phyloP scores from a whole-genome alignment of 2,113 vertebrate genomes.

The Nycticorax nycticorax region DNA sequence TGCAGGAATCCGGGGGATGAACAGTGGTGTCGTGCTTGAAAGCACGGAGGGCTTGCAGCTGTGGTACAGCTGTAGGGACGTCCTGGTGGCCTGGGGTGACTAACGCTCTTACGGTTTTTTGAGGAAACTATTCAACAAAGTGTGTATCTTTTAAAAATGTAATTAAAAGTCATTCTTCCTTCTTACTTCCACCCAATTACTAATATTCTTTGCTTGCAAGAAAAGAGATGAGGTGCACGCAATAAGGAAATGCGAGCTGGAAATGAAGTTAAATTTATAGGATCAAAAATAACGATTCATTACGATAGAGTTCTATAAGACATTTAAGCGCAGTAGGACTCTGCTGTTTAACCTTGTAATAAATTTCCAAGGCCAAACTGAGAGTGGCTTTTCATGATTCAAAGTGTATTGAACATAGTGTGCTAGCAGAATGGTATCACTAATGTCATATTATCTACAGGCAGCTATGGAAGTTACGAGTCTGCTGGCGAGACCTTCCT shows the following conservation, averaged over 20 bases:
- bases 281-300: background rate
- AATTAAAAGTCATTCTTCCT: background rate
- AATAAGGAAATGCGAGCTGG: background rate
- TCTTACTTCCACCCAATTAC: background rate
- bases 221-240: fast-evolving
- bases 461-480: background rate
- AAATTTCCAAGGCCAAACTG: background rate
- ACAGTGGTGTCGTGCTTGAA: too few relatives aligned
- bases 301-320: background rate
- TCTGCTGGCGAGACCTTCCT: background rate
- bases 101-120: background rate
- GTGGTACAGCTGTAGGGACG: fast-evolving
- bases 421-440: background rate
- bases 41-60: fast-evolving
- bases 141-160: background rate
- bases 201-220: background rate
- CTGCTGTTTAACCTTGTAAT: background rate
- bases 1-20: background rate
- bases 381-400: background rate
- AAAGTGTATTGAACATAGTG: background rate
- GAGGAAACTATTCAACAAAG: background rate
- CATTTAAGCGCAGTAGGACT: background rate
- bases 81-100: fast-evolving
- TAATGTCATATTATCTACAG: background rate
- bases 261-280: background rate